Evolutionary conservation across 2,113 vertebrate genomes (phyloP).

Genomic region (Smithornis capensis): DNA sequence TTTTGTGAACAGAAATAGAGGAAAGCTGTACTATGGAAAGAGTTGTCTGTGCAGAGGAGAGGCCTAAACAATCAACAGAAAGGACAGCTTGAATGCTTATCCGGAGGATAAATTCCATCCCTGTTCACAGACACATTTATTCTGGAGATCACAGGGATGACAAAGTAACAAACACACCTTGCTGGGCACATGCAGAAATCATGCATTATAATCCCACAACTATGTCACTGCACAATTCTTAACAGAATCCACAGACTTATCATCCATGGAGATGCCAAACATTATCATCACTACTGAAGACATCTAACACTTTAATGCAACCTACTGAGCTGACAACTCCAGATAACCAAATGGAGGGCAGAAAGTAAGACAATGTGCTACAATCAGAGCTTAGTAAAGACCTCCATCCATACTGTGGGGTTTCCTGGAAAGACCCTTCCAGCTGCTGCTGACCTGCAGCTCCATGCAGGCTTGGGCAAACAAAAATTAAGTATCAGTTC

Average conservation of each 20-base stretch:
- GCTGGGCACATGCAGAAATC: not conserved
- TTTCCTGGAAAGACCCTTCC: not conserved
- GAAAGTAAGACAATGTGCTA: not conserved
- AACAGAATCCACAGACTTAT: not conserved
- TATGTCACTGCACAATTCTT: not conserved
- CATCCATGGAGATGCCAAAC: not conserved
- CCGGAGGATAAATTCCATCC: not conserved
- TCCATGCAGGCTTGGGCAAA: not conserved
- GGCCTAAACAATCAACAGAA: constrained; percentile 49
- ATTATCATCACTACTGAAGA: not conserved
- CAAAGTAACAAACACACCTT: not conserved
- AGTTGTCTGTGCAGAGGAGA: constrained; percentile 44
- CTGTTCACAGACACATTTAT: constrained; percentile 1
- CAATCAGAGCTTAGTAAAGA: not conserved
- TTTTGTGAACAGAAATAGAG: constrained; percentile 56
- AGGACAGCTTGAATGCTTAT: constrained; percentile 35
- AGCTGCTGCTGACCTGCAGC: not conserved
- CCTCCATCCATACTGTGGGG: not conserved
- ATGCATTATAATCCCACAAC: not conserved
- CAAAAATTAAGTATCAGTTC: not conserved
- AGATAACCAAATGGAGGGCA: not conserved
- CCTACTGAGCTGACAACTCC: not conserved
- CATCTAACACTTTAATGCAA: not conserved
- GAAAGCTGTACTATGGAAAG: constrained; percentile 42
- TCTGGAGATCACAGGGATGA: not conserved